Conservation (phyloP, 1,140 invertebrate species). For the Papilio polyxenes region DNA sequence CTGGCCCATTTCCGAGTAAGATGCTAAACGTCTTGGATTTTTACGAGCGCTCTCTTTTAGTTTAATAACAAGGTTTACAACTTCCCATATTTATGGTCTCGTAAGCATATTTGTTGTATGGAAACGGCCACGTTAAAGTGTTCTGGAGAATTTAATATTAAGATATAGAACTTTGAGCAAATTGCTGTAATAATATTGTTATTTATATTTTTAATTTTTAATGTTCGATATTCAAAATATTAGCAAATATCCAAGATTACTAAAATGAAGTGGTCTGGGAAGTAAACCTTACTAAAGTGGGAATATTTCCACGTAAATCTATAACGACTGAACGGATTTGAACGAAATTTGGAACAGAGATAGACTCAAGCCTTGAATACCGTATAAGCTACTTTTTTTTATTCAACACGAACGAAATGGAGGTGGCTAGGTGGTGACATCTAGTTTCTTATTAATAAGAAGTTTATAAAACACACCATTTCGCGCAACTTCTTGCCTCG, state of each 20-base stretch:
- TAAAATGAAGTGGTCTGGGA: not conserved
- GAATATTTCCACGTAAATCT: too few species aligned
- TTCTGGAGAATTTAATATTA: not conserved
- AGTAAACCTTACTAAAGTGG: too few species aligned
- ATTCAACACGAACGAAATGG: too few species aligned
- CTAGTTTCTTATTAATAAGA: too few species aligned
- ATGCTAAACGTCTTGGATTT: slow-evolving; percentile 18
- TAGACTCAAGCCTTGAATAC: too few species aligned
- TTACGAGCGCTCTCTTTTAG: slow-evolving; percentile 28
- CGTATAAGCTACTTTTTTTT: too few species aligned
- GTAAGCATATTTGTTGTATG: slow-evolving; percentile 19
- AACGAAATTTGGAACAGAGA: too few species aligned
- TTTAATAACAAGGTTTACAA: slow-evolving; percentile 32
- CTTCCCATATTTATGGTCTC: slow-evolving; percentile 28
- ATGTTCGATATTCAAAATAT: not conserved
- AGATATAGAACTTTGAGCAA: not conserved
- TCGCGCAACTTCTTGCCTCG: too few species aligned
- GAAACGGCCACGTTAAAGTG: not conserved
- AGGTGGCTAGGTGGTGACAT: too few species aligned
- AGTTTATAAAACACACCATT: too few species aligned
- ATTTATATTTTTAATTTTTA: not conserved
- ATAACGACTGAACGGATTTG: too few species aligned
- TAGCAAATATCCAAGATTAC: not conserved
- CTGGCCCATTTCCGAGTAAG: slow-evolving; percentile 17
- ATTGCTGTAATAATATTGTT: not conserved